phyloP scores from a whole-genome alignment of 2,113 vertebrate genomes.

The Sceloporus undulatus region DNA sequence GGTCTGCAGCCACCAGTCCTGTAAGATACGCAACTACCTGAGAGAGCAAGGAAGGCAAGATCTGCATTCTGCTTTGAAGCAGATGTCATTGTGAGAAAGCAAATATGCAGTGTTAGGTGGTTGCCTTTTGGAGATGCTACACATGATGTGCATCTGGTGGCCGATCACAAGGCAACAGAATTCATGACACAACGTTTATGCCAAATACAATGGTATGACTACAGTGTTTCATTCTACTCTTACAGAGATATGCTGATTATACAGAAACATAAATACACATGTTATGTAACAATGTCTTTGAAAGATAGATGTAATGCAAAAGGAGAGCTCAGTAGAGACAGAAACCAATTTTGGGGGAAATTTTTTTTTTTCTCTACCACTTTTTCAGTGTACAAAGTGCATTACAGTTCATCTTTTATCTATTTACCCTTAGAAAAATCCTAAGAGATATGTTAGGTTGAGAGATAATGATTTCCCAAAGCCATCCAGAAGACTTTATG shows the following conservation, averaged over 20 bases:
- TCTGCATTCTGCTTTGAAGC: conserved; percentile 10
- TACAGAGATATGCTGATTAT: background rate
- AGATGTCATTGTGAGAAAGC: background rate
- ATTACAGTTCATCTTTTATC: conserved; percentile 1
- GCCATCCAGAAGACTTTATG: background rate
- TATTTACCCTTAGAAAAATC: background rate
- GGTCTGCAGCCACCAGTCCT: conserved; percentile 45
- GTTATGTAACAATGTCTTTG: background rate
- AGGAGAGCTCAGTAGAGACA: conserved; percentile 43
- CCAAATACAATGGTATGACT: conserved; percentile 53
- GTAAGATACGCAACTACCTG: conserved; percentile 26
- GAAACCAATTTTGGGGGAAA: conserved; percentile 50
- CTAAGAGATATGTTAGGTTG: background rate
- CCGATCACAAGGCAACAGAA: conserved; percentile 33
- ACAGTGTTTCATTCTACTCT: conserved; percentile 40
- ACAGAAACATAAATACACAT: background rate
- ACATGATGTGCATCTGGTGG: conserved; percentile 21
- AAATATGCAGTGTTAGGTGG: conserved; percentile 36
- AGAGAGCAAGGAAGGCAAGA: conserved; percentile 4
- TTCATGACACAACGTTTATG: conserved; percentile 35
- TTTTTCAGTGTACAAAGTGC: background rate
- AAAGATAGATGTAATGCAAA: conserved; percentile 46
- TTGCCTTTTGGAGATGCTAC: conserved; percentile 24
- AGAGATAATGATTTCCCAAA: background rate
- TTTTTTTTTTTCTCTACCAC: background rate